These are phyloP conservation scores for Megaleporinus macrocephalus DNA, from an alignment of 2,113 vertebrate genomes.

Conservation along the genomic window DNA sequence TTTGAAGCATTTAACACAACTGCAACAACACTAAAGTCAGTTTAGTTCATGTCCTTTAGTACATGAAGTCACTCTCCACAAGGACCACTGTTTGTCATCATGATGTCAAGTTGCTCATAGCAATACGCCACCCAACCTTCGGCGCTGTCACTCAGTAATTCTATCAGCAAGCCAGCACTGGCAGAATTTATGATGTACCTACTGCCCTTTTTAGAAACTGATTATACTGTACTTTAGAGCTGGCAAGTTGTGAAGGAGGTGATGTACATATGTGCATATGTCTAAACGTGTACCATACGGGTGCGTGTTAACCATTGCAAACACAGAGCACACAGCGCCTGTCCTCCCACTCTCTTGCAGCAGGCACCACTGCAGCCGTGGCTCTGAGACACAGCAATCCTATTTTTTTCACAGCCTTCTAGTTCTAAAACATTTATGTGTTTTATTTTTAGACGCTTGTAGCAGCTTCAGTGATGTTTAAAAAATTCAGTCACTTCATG, in stretches of 20 bases:
- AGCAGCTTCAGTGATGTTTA: constrained; percentile 45
- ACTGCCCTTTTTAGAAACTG: neutral
- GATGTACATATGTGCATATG: neutral
- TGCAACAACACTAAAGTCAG: neutral
- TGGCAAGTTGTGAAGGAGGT: neutral
- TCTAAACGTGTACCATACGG: neutral
- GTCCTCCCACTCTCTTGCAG: neutral
- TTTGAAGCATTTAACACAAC: neutral
- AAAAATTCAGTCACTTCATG: constrained; percentile 49
- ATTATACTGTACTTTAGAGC: neutral
- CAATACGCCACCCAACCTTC: neutral
- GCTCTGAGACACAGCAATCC: constrained; percentile 23
- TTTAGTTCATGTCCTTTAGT: neutral
- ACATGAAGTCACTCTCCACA: neutral
- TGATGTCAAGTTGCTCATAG: constrained; percentile 41
- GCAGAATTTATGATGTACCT: neutral
- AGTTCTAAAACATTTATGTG: constrained; percentile 44
- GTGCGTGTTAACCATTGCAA: neutral
- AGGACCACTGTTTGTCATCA: constrained; percentile 9
- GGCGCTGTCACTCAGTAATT: neutral
- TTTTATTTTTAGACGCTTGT: constrained; percentile 54
- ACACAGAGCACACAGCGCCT: neutral
- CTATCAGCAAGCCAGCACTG: neutral
- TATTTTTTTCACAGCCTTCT: constrained; percentile 40
- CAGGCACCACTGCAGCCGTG: constrained; percentile 10